Base-by-base conservation (phyloP, 2,888 invertebrate genomes). In the Lasioglossum figueresi region DNA sequence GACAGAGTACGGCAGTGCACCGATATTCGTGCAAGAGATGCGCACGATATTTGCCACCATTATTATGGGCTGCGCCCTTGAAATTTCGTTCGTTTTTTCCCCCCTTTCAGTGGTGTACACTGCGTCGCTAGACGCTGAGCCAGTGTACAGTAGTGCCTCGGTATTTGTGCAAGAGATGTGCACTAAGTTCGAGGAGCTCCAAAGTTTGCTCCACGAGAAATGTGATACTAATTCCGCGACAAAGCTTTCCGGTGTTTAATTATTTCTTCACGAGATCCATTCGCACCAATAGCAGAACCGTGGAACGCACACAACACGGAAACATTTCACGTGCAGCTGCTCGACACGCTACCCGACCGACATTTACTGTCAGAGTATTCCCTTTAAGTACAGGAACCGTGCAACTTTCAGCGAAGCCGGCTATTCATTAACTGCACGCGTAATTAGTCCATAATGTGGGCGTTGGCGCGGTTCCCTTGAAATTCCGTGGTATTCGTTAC, bases 381-480 rank as follows among this genome's bases (percentile, higher is more conserved):
- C 2, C 27, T 2, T 14, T 37, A 23, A 5, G 12, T 0, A 8
- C 6, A 52, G 5, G 37, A 37, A 37, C 12, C 16, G 10, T 23
- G 45, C 37, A 63, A 71, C 45, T 45, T 63, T 37, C 37, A 45
- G 23, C 23, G 56, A 40, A 71, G 34, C 37, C 2, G n/a, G 45
- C 37, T 63, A 63, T 63, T 56, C 71, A 48, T 81, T 80, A 80
- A 73, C 31, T 37, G 5, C n/a, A 23, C 23, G 31, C n/a, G 31
- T 48, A 72, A 48, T 76, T 71, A 81, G 37, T 37, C 59, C 23
- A 14, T 40, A 52, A 52, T 27, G 27, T 27, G 27, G 56, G 56
- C 27, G 12, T n/a, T 23, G 56, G 56, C 1, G 56, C 1, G 27
- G 27, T 27, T 27, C 27, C 12, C n/a, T n/a, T n/a, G 48, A 48